Evolutionary conservation across 1,140 invertebrate genomes (phyloP), one percentile per base, ranked within the genome.

Genomic region (Hirudo medicinalis): DNA sequence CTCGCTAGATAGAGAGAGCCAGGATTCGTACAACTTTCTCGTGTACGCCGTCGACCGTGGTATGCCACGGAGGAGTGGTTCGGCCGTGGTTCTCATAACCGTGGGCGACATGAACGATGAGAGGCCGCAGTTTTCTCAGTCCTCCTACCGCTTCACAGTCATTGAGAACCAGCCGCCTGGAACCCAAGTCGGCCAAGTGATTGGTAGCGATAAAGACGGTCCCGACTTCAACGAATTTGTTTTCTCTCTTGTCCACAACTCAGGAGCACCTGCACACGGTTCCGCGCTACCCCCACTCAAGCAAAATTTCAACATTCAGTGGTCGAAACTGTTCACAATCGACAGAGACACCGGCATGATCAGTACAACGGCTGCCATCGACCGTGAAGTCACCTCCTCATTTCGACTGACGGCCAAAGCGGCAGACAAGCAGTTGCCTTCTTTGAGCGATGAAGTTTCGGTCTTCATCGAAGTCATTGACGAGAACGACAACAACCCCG

Each of bases 81-180:
- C 71, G 53, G 43, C 67, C 13, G 25, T 43, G 17, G 68, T 74
- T 3, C n/a, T 36, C 25, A 49, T 74, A 27, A 63, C 22, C 54
- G 54, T 74, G 20, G 40, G 53, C 1, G 73, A 74, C 40, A 20
- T 43, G 53, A 70, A 74, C 43, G 73, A 74, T 27, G 68, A 72
- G n/a, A 25, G 25, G 25, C 73, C 73, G 11, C 32, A 90, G 73
- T 96, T 95, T 78, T 93, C 32, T n/a, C 91, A 0, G 82, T 92
- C 71, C 79, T 29, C 94, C 0, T 95, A 94, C 79, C 91, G 89
- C 76, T 90, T 92, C 0, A 94, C 94, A 79, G 91, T 97, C 0
- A 94, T 91, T 0, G 94, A 96, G 84, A 94, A 96, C 80, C 87
- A 90, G 0, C 89, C 91, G 75, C 86, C 92, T 11, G 69, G 69